Conservation (phyloP, 2,797 vertebrate species). For the Crax fasciolata region DNA sequence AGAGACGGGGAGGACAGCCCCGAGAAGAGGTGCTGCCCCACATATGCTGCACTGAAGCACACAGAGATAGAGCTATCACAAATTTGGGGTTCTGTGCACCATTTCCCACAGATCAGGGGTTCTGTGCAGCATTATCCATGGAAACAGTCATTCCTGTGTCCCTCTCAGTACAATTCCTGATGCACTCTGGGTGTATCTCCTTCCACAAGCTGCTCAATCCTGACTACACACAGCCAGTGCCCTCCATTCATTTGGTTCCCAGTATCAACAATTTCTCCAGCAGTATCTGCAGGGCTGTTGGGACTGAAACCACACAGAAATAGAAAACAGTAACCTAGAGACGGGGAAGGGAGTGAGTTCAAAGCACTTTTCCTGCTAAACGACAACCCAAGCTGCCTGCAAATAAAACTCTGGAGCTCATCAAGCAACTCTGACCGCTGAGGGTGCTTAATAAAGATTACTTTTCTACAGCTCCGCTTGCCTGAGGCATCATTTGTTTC, state of each 20-base stretch:
- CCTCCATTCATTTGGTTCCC: neutral
- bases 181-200: neutral
- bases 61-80: neutral
- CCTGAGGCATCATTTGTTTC: slow-evolving; percentile 66
- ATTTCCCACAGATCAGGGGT: neutral
- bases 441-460: slow-evolving; percentile 68
- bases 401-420: slow-evolving; percentile 59
- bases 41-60: neutral
- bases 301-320: neutral
- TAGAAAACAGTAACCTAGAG: neutral
- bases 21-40: neutral
- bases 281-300: neutral
- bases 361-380: slow-evolving; percentile 29
- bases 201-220: neutral
- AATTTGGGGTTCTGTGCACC: no score
- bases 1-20: neutral
- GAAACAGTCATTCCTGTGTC: neutral
- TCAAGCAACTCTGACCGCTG: slow-evolving; percentile 56
- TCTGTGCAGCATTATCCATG: neutral
- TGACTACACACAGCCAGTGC: neutral
- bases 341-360: neutral
- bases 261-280: neutral
- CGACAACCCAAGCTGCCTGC: slow-evolving; percentile 1
- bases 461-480: slow-evolving; percentile 43
- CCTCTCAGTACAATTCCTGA: neutral